Conservation (phyloP, 1,140 invertebrate species). For the Caerostris darwini region DNA sequence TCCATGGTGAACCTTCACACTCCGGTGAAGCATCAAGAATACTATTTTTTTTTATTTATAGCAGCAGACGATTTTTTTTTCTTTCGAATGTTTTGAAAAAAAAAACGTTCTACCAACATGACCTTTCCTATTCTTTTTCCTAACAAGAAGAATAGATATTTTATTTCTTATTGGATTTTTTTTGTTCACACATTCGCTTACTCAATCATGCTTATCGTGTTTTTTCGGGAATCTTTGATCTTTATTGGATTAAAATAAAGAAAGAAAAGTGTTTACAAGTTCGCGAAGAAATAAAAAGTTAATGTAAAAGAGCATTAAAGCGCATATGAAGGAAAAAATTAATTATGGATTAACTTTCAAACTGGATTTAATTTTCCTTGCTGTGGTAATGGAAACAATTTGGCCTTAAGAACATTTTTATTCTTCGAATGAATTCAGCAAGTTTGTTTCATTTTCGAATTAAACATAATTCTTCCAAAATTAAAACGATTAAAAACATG, state of each 20-base stretch:
- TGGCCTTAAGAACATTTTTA: background rate
- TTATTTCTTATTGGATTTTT: background rate
- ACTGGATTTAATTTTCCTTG: background rate
- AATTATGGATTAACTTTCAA: background rate
- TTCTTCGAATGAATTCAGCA: background rate
- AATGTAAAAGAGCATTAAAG: background rate
- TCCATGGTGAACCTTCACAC: slow-evolving; percentile 40
- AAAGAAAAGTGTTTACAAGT: background rate
- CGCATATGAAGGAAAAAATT: background rate
- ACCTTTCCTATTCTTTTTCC: background rate
- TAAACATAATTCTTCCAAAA: background rate
- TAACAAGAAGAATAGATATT: background rate
- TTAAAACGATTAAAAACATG: background rate
- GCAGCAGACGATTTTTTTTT: slow-evolving; percentile 25
- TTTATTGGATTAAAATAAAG: background rate
- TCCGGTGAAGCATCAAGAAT: slow-evolving; percentile 47
- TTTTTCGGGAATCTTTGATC: background rate
- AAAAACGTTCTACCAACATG: background rate
- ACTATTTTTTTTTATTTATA: background rate
- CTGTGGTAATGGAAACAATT: background rate
- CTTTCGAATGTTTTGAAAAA: background rate
- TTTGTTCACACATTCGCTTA: background rate
- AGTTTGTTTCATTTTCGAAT: background rate
- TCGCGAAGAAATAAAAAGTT: background rate
- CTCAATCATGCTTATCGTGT: background rate